These are phyloP conservation scores for Drosophila watanabei DNA, from an alignment of 1,140 invertebrate species.

Conservation along the genomic window DNA sequence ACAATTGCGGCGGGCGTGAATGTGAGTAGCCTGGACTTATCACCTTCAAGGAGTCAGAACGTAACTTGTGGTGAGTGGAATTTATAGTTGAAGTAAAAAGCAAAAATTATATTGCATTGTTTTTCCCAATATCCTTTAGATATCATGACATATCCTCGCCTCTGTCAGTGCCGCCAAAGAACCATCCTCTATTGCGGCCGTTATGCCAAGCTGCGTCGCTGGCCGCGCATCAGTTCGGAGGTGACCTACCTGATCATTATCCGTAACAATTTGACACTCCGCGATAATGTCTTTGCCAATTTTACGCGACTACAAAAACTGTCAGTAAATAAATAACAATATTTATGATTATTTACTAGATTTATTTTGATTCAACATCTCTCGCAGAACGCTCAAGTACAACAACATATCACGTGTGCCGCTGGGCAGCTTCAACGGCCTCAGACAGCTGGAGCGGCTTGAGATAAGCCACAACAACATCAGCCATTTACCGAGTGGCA, in stretches of 20 bases:
- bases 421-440: conserved; percentile 61
- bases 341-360: not conserved
- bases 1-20: conserved; percentile 35
- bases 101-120: not conserved
- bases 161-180: conserved; percentile 61
- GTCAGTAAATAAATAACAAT: conserved; percentile 30
- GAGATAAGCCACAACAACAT: conserved; percentile 86
- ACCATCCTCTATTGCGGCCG: conserved; percentile 73
- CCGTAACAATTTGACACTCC: conserved; percentile 69
- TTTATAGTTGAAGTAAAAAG: too few species aligned
- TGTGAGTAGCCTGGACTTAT: conserved; percentile 44
- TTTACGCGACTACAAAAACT: conserved; percentile 65
- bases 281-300: conserved; percentile 57
- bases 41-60: conserved; percentile 42
- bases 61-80: conserved; percentile 59
- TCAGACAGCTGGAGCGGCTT: conserved; percentile 65
- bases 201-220: conserved; percentile 58
- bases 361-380: not conserved
- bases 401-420: conserved; percentile 84
- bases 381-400: conserved; percentile 68
- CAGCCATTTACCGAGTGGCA: conserved; percentile 76
- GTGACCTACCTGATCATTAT: conserved; percentile 75
- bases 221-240: conserved; percentile 67
- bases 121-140: conserved; percentile 20
- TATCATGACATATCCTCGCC: conserved; percentile 77